Percentiles rank a stretch among this genome's conserved stretches.
phyloP scores from a whole-genome alignment of 2,797 vertebrate species.

The Yasuhikotakia modesta region DNA sequence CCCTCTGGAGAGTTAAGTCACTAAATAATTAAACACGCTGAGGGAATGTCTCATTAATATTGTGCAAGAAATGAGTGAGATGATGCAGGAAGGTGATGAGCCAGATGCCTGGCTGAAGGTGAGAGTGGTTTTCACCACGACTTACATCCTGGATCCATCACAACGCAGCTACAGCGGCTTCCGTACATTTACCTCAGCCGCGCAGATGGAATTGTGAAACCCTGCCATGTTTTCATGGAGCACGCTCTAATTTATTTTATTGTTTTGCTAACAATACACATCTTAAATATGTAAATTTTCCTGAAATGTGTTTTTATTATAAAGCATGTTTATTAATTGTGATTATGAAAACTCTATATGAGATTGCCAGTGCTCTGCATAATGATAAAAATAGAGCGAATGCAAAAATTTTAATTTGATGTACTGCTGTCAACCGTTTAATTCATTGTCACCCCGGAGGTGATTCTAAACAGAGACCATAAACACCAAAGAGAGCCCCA shows the following conservation, averaged over 20 bases:
- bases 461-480: constrained; percentile 16
- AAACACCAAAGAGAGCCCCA: constrained; percentile 20
- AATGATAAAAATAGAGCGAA: constrained; percentile 13
- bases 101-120: constrained; percentile 44
- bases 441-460: constrained; percentile 20
- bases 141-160: constrained; percentile 10
- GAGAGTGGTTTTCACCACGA: background rate
- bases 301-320: constrained; percentile 2
- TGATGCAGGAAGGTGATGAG: constrained; percentile 34
- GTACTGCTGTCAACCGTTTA: constrained; percentile 19
- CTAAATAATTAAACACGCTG: constrained; percentile 45
- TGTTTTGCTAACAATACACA: constrained; percentile 28
- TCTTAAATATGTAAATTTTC: constrained; percentile 34
- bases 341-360: background rate
- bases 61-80: constrained; percentile 20
- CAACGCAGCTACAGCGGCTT: constrained; percentile 24
- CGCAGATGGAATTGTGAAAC: constrained; percentile 38
- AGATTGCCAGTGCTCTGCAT: background rate
- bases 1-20: constrained; percentile 26
- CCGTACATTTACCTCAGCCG: background rate
- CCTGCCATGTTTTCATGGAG: constrained; percentile 15
- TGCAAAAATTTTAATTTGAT: constrained; percentile 11
- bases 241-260: constrained; percentile 16
- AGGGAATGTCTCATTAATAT: constrained; percentile 40
- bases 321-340: background rate